Conservation (phyloP, 1,140 invertebrate species). For the Trichonephila clavipes region DNA sequence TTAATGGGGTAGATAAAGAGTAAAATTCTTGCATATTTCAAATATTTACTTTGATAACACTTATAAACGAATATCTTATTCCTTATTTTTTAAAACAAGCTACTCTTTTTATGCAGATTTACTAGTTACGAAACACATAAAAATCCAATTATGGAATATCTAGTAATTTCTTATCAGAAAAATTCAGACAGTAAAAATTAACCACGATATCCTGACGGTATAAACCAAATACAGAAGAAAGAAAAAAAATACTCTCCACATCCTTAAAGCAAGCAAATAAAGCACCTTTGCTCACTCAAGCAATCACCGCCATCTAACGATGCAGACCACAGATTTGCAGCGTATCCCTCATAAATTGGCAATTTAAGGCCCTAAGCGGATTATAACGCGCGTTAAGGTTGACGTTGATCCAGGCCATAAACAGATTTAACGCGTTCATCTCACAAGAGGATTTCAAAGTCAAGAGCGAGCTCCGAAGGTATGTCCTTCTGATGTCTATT, state of each 20-base stretch:
- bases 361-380: constrained; percentile 64
- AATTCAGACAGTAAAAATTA: background rate
- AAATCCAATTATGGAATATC: no score
- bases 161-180: background rate
- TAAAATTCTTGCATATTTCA: no score
- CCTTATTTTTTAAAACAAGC: no score
- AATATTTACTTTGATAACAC: no score
- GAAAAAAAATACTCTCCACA: background rate
- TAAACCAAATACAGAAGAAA: background rate
- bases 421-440: constrained; percentile 31
- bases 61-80: no score
- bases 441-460: background rate
- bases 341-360: constrained; percentile 58
- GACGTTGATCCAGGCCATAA: constrained; percentile 66
- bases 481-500: constrained; percentile 34
- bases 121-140: no score
- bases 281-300: background rate
- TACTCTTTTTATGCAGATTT: no score
- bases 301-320: constrained; percentile 8
- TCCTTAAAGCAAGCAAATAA: background rate
- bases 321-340: constrained; percentile 52
- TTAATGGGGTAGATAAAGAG: no score
- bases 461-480: background rate
- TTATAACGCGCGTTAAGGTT: constrained; percentile 62
- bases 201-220: background rate